A percentile compares a stretch with the other conserved stretches of the same genome.
phyloP scores from a whole-genome alignment of 2,113 vertebrate species.

The Amblyopsis rosae region DNA sequence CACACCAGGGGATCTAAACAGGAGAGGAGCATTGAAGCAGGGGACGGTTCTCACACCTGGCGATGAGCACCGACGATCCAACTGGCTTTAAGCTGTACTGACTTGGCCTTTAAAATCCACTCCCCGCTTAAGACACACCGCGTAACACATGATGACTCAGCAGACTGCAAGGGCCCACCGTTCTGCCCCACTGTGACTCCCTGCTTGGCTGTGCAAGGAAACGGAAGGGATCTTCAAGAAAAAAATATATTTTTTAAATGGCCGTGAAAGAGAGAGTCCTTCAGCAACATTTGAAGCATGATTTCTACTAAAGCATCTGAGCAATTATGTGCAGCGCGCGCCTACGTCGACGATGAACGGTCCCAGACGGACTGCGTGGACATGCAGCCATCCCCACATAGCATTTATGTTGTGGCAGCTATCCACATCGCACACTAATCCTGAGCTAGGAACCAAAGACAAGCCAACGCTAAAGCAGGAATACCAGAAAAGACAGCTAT shows the following conservation, averaged over 20 bases:
- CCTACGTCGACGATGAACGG: slow-evolving; percentile 5
- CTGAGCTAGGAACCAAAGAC: slow-evolving; percentile 70
- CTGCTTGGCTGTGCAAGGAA: slow-evolving; percentile 38
- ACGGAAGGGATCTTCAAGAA: slow-evolving; percentile 50
- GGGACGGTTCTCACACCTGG: slow-evolving; percentile 28
- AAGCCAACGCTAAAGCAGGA: slow-evolving; percentile 11
- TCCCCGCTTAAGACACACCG: not conserved
- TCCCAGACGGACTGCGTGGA: slow-evolving; percentile 7
- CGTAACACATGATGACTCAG: slow-evolving; percentile 9
- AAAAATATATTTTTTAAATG: slow-evolving; percentile 11
- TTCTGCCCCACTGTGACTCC: slow-evolving; percentile 33
- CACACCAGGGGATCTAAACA: slow-evolving; percentile 9
- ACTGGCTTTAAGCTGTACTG: slow-evolving; percentile 15
- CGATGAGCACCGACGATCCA: slow-evolving; percentile 11
- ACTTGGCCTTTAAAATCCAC: slow-evolving; percentile 4
- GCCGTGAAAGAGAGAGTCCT: not conserved
- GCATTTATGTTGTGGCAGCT: slow-evolving; percentile 23
- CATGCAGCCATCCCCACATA: slow-evolving; percentile 14
- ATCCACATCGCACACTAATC: slow-evolving; percentile 7
- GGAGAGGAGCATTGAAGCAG: not conserved
- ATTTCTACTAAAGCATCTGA: slow-evolving; percentile 17
- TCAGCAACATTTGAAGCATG: slow-evolving; percentile 1
- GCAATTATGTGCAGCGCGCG: slow-evolving; percentile 2
- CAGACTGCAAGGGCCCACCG: not conserved
- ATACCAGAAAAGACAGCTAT: slow-evolving; percentile 3